Evolutionary conservation across 1,140 invertebrate species (phyloP).

Genomic region (Penaeus indicus): DNA sequence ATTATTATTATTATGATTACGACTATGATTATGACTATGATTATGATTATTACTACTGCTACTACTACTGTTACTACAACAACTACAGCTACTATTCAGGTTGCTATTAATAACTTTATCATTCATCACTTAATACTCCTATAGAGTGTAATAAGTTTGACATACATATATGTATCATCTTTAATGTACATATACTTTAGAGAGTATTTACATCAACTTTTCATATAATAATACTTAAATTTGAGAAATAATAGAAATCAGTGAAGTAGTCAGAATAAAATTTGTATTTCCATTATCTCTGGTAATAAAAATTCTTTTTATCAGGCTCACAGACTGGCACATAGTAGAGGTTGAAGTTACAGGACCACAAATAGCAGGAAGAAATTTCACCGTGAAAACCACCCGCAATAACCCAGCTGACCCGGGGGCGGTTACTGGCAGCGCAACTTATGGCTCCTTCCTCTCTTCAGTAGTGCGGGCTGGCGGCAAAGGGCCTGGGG

Average conservation of each 20-base stretch:
- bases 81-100: too few relatives aligned
- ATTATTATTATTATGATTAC: neutral
- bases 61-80: too few relatives aligned
- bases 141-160: neutral
- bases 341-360: constrained; percentile 75
- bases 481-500: constrained; percentile 69
- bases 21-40: too few relatives aligned
- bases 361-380: constrained; percentile 71
- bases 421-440: constrained; percentile 74
- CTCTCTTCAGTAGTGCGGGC: constrained; percentile 71
- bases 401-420: constrained; percentile 75
- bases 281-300: too few relatives aligned
- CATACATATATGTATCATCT: constrained; percentile 23
- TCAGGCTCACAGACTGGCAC: constrained; percentile 74
- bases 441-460: constrained; percentile 75
- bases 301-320: neutral
- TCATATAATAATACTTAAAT: neutral
- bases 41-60: too few relatives aligned
- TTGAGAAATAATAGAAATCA: too few relatives aligned
- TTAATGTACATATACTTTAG: too few relatives aligned
- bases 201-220: too few relatives aligned
- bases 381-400: constrained; percentile 73
- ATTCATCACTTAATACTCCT: neutral
- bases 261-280: too few relatives aligned
- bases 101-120: too few relatives aligned